Conservation (phyloP, 2,888 invertebrate species). For the Ectemnius continuus region DNA sequence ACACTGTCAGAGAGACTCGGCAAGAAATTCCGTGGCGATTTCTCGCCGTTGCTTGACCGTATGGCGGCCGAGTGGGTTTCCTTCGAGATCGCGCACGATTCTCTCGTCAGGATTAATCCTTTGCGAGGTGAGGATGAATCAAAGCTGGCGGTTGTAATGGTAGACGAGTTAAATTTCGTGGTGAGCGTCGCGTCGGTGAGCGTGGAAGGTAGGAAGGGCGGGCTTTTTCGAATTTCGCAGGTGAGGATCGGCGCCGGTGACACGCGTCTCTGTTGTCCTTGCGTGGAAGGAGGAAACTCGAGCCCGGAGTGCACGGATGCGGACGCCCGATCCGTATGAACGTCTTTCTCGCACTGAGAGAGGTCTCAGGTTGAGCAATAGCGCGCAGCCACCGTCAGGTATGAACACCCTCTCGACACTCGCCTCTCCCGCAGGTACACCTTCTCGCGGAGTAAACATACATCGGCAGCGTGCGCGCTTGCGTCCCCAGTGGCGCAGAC, state of each 20-base stretch:
- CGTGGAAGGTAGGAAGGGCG: neutral
- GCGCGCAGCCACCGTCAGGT: slow-evolving; percentile 12
- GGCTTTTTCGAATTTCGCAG: neutral
- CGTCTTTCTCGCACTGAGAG: slow-evolving; percentile 70
- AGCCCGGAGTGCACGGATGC: slow-evolving; percentile 42
- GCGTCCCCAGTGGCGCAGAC: too few species aligned
- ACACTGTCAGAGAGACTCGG: neutral
- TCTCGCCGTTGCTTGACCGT: neutral
- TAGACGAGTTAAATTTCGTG: neutral
- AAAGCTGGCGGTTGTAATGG: too few species aligned
- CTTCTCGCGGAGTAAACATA: neutral
- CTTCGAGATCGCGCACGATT: too few species aligned
- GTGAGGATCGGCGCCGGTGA: neutral
- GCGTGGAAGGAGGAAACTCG: slow-evolving; percentile 24
- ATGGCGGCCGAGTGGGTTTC: neutral
- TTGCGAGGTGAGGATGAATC: too few species aligned
- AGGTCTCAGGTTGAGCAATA: slow-evolving; percentile 59
- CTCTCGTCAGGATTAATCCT: too few species aligned
- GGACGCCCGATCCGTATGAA: slow-evolving; percentile 68
- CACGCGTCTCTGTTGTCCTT: neutral
- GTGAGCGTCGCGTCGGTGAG: neutral
- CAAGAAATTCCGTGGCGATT: neutral
- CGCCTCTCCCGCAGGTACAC: slow-evolving; percentile 2
- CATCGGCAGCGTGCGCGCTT: too few species aligned
- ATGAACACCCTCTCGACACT: slow-evolving; percentile 16